Base-by-base conservation (phyloP, 2,113 vertebrate genomes). In the Poeciliopsis occidentalis region DNA sequence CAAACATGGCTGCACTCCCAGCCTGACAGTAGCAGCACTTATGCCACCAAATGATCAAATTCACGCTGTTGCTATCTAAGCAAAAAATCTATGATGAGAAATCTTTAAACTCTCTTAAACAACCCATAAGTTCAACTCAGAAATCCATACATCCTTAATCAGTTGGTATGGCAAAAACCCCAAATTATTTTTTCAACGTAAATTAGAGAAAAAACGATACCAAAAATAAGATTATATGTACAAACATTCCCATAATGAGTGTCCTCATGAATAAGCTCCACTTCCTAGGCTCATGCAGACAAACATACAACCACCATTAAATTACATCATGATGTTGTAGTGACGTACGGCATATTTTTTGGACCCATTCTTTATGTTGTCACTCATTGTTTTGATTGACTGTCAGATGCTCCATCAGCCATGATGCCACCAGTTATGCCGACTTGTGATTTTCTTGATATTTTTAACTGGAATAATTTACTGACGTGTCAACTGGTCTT, bases 1-100 rank as follows among this genome's bases (percentile, higher is more conserved):
- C 75, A 77, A 87, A 82, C 83, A 12, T 57, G 24, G 75, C 73
- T 75, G 73, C 78, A 30, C 60, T 83, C 31, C 26, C 70, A 41
- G 34, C 27, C 62, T 64, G 73, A 73, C 79, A 79, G 84, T 62
- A 83, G 81, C 79, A 65, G 61, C 4, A 29, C 41, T 66, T 39
- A 73, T 26, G 6, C 60, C 66, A 60, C 61, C 6, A 69, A 31
- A 73, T 27, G 65, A 74, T 68, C 15, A 30, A 60, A 39, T 34
- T 17, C 3, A 13, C 8, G 1, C 30, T 32, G 62, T 32, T 64
- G 7, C 34, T 64, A 24, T 4, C 8, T 8, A 64, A 32, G 22
- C 19, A 64, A 34, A 64, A 7, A 19, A 47, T 19, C 13, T 19
- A 17, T 47, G 15, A 47, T 17, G 3, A 17, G 13, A 15, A 19